phyloP scores from a whole-genome alignment of 1,140 invertebrate species.

The Pogonus chalceus region DNA sequence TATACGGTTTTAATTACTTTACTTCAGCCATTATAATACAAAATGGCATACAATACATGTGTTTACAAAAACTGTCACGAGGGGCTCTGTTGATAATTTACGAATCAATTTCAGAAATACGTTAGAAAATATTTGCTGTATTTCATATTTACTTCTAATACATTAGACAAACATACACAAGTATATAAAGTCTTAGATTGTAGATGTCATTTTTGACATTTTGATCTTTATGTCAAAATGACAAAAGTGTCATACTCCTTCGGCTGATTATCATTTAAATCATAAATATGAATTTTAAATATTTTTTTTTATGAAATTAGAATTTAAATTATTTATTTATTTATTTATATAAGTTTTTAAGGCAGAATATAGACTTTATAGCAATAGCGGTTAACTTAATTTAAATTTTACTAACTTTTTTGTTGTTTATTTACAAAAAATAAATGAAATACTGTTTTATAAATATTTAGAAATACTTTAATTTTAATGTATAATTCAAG shows the following conservation, averaged over 20 bases:
- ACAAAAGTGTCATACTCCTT: neutral
- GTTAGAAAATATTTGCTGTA: neutral
- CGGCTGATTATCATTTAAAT: too few relatives aligned
- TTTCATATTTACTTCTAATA: neutral
- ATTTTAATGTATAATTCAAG: too few relatives aligned
- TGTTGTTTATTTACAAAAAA: too few relatives aligned
- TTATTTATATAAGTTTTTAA: too few relatives aligned
- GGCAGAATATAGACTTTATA: too few relatives aligned
- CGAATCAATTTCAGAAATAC: neutral
- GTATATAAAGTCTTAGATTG: neutral
- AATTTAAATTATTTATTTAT: too few relatives aligned
- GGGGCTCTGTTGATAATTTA: neutral
- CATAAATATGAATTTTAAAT: too few relatives aligned
- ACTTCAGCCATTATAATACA: slow-evolving; percentile 2
- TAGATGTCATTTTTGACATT: slow-evolving; percentile 1
- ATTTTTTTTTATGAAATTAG: too few relatives aligned
- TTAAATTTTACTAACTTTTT: too few relatives aligned
- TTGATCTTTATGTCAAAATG: neutral
- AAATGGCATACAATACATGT: slow-evolving; percentile 1
- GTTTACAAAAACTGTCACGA: slow-evolving; percentile 4
- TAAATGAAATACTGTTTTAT: too few relatives aligned
- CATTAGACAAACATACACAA: neutral
- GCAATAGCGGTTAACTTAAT: too few relatives aligned
- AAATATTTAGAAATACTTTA: too few relatives aligned
- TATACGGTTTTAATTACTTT: slow-evolving; percentile 2